These are phyloP conservation scores for Diorhabda carinulata DNA, from an alignment of 1,140 invertebrate genomes.

Conservation along the genomic window DNA sequence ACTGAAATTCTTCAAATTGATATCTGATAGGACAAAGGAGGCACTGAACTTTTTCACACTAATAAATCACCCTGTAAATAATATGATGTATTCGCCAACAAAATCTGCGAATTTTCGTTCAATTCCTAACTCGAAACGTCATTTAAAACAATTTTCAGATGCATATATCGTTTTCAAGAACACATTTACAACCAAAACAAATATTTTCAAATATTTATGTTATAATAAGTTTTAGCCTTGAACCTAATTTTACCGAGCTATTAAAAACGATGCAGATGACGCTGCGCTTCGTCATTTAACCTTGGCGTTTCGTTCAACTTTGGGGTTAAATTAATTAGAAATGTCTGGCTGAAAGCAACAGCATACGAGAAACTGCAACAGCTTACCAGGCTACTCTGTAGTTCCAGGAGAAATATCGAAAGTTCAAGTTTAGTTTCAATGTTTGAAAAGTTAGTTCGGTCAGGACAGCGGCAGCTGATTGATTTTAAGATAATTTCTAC, in stretches of 20 bases:
- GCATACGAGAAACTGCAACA: conserved; percentile 11
- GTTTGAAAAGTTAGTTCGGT: conserved; percentile 2
- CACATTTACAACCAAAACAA: too few species aligned
- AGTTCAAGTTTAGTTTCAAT: conserved; percentile 13
- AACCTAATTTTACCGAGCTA: background rate
- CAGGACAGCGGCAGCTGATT: background rate
- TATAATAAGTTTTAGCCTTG: background rate
- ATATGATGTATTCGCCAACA: too few species aligned
- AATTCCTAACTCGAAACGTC: too few species aligned
- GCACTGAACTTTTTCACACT: too few species aligned
- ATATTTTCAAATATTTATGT: conserved; percentile 4
- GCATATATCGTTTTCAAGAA: too few species aligned
- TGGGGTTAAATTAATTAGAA: conserved; percentile 20
- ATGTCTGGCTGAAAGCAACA: conserved; percentile 12
- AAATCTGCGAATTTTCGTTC: too few species aligned
- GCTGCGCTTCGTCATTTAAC: conserved; percentile 11
- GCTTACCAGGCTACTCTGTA: background rate
- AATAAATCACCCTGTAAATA: too few species aligned
- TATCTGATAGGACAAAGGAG: too few species aligned
- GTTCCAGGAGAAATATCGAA: conserved; percentile 8
- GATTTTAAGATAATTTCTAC: background rate
- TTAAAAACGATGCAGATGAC: background rate
- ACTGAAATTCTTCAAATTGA: too few species aligned
- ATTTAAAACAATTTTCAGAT: too few species aligned
- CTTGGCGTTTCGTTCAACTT: conserved; percentile 18